Evolutionary conservation across 2,797 vertebrate genomes (phyloP).

Genomic region (Propithecus deckenii): DNA sequence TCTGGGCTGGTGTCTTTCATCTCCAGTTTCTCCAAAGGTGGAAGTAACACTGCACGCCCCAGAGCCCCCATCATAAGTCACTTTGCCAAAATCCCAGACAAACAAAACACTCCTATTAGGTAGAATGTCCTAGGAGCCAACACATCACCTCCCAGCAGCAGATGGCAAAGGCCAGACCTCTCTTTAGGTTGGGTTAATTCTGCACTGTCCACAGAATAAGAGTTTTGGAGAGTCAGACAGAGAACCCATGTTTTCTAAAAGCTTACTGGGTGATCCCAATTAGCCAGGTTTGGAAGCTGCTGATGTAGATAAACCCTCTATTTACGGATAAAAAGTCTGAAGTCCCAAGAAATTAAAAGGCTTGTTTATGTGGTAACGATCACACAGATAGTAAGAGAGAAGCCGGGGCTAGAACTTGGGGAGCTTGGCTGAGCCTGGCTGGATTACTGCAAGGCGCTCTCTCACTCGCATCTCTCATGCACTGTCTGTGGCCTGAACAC

Average conservation of each 20-base stretch:
- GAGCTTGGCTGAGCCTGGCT: accelerated
- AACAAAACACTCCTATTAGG: neutral
- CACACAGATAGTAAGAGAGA: neutral
- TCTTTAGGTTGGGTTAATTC: neutral
- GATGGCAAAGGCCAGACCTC: neutral
- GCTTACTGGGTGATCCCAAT: neutral
- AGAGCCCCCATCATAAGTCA: accelerated
- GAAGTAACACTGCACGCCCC: neutral
- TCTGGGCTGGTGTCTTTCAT: neutral
- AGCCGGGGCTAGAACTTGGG: neutral
- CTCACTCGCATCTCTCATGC: neutral
- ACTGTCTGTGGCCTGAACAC: neutral
- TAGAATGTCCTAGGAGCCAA: neutral
- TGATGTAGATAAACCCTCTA: neutral
- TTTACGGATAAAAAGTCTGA: neutral
- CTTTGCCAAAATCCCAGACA: neutral
- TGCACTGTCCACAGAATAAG: neutral
- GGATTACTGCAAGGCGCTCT: neutral
- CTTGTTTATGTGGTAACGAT: neutral
- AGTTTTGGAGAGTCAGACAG: neutral
- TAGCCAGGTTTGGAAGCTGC: neutral
- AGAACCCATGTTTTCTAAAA: neutral
- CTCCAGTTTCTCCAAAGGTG: neutral
- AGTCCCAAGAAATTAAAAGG: neutral
- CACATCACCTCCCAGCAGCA: neutral